phyloP scores from a whole-genome alignment of 23 tunicate species.

The Pegea sp. region DNA sequence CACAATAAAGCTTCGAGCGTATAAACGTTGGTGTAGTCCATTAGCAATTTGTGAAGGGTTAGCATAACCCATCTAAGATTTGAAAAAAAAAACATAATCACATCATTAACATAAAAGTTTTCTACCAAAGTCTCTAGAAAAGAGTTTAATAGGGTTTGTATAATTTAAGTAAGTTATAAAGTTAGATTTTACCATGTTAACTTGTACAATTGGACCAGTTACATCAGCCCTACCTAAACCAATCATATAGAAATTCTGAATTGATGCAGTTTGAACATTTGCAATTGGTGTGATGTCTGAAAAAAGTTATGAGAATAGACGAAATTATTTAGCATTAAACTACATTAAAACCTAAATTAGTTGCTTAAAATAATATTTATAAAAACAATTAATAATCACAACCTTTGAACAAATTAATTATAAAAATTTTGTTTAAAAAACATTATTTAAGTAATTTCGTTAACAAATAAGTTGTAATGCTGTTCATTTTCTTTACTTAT shows the following conservation, averaged over 20 bases:
- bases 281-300: too few species aligned
- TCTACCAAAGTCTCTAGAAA: not conserved
- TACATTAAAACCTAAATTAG: too few species aligned
- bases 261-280: too few species aligned
- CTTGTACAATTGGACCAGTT: constrained; percentile 81
- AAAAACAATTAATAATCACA: too few species aligned
- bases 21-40: constrained; percentile 75
- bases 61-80: constrained; percentile 87
- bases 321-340: too few species aligned
- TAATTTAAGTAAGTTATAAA: not conserved
- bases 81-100: not conserved
- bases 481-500: too few species aligned
- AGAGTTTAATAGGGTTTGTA: not conserved
- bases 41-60: constrained; percentile 71
- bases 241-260: constrained; percentile 27
- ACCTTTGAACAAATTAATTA: too few species aligned
- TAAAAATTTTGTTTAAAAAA: too few species aligned
- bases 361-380: too few species aligned
- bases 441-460: too few species aligned
- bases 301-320: too few species aligned
- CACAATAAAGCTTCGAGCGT: constrained; percentile 69
- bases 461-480: too few species aligned
- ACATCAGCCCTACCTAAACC: constrained; percentile 83
- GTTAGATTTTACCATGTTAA: constrained; percentile 91
- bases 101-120: not conserved